phyloP scores from a whole-genome alignment of 2,797 vertebrate species.

The Benthosema pterotum region DNA sequence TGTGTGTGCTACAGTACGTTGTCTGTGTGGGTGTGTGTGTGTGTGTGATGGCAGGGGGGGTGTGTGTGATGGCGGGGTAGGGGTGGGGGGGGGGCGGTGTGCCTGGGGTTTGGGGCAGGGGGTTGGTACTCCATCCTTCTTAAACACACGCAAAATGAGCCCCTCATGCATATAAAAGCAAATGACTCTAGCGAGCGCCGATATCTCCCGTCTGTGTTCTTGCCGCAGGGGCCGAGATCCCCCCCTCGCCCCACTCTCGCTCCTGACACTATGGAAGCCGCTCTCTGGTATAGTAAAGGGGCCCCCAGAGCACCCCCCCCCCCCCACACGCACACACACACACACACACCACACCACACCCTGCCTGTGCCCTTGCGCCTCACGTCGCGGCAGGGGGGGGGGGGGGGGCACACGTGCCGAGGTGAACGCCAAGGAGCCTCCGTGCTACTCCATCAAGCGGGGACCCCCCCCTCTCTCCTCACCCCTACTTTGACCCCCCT shows the following conservation, averaged over 20 bases:
- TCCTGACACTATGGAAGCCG: slow-evolving; percentile 11
- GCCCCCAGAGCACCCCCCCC: slow-evolving; percentile 2
- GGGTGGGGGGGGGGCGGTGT: not conserved
- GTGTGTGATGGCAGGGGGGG: slow-evolving; percentile 3
- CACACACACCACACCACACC: not conserved
- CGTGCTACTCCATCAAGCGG: slow-evolving; percentile 60
- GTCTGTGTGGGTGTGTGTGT: slow-evolving; percentile 13
- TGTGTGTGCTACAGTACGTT: slow-evolving; percentile 1
- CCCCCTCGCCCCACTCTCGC: no score
- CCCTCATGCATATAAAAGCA: no score
- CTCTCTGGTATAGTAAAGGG: slow-evolving; percentile 8
- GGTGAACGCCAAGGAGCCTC: slow-evolving; percentile 71
- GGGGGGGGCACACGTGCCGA: slow-evolving; percentile 22
- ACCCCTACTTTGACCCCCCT: no score
- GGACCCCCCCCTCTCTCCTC: slow-evolving; percentile 17
- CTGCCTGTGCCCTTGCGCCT: slow-evolving; percentile 13
- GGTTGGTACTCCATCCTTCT: no score
- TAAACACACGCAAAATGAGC: no score
- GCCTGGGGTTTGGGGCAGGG: not conserved
- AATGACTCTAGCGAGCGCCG: no score
- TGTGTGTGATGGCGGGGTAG: not conserved
- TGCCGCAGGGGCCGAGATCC: slow-evolving; percentile 54
- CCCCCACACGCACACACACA: no score
- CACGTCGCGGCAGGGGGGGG: not conserved
- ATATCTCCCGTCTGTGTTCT: slow-evolving; percentile 53